Base-by-base conservation (phyloP, 2,888 invertebrate species). In the Calameuta idolon region DNA sequence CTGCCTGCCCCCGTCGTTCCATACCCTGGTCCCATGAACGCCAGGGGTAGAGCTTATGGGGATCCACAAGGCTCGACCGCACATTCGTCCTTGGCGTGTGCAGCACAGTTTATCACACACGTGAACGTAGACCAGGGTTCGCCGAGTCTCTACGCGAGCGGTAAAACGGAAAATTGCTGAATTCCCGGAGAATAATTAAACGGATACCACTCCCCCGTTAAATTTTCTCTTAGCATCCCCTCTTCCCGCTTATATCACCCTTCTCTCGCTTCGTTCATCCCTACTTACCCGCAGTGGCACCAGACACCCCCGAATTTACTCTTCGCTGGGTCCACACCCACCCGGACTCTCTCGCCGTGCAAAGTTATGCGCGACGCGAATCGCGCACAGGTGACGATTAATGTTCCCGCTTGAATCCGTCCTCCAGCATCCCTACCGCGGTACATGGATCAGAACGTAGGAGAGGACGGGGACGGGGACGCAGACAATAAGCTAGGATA, bases 91-190 rank as follows among this genome's bases (percentile, higher is more conserved):
- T 34, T 74, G 40, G 33, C 75, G 31, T 31, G 34, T 76, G 71
- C 15, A 31, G 71, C 34, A 33, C 31, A 33, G 71, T 71, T 33
- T 33, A 34, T 34, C 31, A 34, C 34, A 33, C 34, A 30, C 34
- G 71, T 71, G 71, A 33, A 31, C 31, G 15, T 34, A 34, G 31
- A 34, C 34, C 31, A 33, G 15, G 31, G 71, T 71, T 71, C 71
- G 71, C 12, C 71, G 71, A 31, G 71, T 75, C 55, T 55, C 55
- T 55, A 76, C 80, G 79, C 75, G 82, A 77, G 84, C 85, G 84
- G 85, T 85, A 88, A 89, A 87, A 87, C 84, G 86, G 85, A 88
- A 88, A 89, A 89, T 89, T 87, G 87, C 83, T 80, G 83, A 84
- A 87, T 87, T 86, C 88, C 83, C 84, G 79, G 81, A 77, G 82